Evolutionary conservation across 2,113 vertebrate species (phyloP), one percentile per base, ranked within the genome.

Genomic region (Syngnathus typhle): DNA sequence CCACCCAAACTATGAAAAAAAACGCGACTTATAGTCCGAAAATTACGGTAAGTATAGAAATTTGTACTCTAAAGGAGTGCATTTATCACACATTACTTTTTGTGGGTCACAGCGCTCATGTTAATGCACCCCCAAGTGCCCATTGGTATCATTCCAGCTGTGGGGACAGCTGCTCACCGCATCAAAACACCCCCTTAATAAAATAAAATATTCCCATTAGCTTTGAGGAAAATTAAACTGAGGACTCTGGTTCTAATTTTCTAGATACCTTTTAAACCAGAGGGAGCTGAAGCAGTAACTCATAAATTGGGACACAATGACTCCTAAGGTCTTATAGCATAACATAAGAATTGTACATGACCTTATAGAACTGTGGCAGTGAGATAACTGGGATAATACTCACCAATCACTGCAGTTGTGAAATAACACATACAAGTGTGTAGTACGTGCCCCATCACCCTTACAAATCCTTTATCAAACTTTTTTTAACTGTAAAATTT

Each of bases 71-170:
- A 60, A 55, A 41, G 70, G 63, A 65, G 47, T 41, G 37, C 39
- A 7, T 44, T 59, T 70, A 43, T 56, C 64, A 46, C 21, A n/a
- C 16, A 0, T 69, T 43, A 21, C 41, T 72, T 63, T 76, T 82
- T 60, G 70, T 16, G 18, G 73, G 65, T 74, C 77, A 70, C 36
- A 66, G 75, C 62, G 62, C 47, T 68, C 68, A 74, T 68, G 58
- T 71, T 64, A 55, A 54, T 72, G 27, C 65, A 44, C 59, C 64
- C 60, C 27, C 27, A 32, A 69, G 60, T 51, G 73, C 70, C 63
- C 65, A 38, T 38, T 21, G 58, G n/a, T 66, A 15, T 52, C 49
- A 5, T 23, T 61, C 69, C 52, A 51, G 72, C 69, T 76, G 64
- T 65, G 71, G 54, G 59, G 60, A 55, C 51, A 75, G 58, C 69